Conservation (phyloP, 2,797 vertebrate genomes). For the Mycteria americana region DNA sequence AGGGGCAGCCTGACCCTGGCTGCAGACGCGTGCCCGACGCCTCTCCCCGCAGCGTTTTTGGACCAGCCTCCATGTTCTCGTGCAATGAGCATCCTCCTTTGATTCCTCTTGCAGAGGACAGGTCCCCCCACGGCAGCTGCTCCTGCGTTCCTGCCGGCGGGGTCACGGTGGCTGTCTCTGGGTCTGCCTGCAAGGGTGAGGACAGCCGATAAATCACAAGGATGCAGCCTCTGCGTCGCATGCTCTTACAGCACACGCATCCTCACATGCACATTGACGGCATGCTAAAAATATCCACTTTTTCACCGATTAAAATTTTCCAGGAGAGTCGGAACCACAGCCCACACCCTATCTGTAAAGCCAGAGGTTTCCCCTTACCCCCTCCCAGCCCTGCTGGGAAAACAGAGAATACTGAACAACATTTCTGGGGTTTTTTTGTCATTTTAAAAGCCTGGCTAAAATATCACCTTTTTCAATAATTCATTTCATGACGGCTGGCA, state of each 20-base stretch:
- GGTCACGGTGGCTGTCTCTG: not conserved
- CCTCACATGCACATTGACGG: not conserved
- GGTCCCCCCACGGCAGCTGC: not conserved
- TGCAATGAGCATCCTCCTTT: not conserved
- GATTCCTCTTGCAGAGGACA: not conserved
- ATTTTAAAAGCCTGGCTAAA: not conserved
- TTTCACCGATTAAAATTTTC: constrained; percentile 36
- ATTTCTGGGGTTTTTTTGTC: not conserved
- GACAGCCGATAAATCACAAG: not conserved
- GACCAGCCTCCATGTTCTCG: not conserved
- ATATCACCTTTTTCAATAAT: not conserved
- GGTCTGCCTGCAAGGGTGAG: not conserved
- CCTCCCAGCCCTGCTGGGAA: not conserved
- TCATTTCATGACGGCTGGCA: not conserved
- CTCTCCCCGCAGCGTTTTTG: not conserved
- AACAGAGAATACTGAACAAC: not conserved
- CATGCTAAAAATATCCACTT: constrained; percentile 27
- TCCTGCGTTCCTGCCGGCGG: not conserved
- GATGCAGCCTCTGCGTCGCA: not conserved
- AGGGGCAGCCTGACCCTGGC: not conserved
- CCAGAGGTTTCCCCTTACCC: constrained; percentile 11
- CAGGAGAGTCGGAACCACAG: not conserved
- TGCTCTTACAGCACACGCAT: not conserved
- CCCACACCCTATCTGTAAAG: not conserved
- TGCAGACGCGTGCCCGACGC: fast-evolving